Percentiles rank a stretch among this genome's conserved stretches.
Evolutionary conservation across 2,797 vertebrate genomes (phyloP).

Genomic region (Bradypus variegatus): DNA sequence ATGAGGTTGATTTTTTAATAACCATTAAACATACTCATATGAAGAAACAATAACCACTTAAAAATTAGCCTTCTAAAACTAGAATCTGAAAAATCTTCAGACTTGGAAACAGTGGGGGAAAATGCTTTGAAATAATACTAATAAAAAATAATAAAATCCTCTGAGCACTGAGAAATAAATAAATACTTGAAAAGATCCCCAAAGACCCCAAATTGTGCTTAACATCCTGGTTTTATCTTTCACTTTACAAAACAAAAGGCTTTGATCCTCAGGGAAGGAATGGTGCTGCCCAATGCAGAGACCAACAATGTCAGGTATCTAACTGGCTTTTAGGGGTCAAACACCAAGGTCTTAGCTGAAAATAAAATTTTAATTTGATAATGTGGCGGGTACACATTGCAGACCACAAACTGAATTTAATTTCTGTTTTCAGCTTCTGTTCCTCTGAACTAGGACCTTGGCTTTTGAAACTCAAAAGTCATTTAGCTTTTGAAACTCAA

Average conservation of each 20-base stretch:
- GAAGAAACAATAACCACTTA: neutral
- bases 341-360: neutral
- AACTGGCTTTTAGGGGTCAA: neutral
- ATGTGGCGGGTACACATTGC: neutral
- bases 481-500: neutral
- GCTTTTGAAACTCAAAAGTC: neutral
- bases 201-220: neutral
- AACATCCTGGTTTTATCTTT: neutral
- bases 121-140: neutral
- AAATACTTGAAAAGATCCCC: neutral
- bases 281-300: too few species aligned
- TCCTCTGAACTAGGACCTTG: neutral
- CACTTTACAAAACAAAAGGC: neutral
- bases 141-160: neutral
- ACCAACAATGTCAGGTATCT: neutral
- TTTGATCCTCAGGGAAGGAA: neutral
- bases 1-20: neutral
- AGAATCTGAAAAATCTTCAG: neutral
- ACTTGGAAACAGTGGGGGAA: neutral
- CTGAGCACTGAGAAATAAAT: neutral
- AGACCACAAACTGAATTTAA: neutral
- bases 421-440: neutral
- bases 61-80: neutral
- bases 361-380: neutral
- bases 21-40: neutral